Base-by-base conservation (phyloP, 2,888 invertebrate species). In the Phanerotoma sp. region DNA sequence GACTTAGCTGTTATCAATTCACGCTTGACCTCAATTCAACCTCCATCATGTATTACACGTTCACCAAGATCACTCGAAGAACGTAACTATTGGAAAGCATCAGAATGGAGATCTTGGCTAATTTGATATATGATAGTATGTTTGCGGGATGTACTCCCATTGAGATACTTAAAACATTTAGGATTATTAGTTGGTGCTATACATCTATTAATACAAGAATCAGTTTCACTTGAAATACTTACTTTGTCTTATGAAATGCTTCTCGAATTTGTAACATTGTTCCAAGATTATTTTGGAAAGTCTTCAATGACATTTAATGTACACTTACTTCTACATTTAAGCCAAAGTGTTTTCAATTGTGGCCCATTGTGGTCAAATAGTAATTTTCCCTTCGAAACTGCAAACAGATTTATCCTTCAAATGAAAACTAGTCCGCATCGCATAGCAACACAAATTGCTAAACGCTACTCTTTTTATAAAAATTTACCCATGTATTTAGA, bases 301-400 rank as follows among this genome's bases (percentile, higher is more conserved):
- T 20, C 37, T 21, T 25, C 38, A 32, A 47, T 57, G 51, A 57
- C 37, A 15, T 51, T 41, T 16, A 57, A 57, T 42, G 18, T 57
- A 18, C 57, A 50, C 35, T 7, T 40, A 10, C 46, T 48, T n/a
- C 33, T 54, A 4, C 54, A 57, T 35, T 40, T 53, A 18, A 32
- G 37, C 28, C 37, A 54, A 28, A 25, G 38, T 33, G 49, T 57
- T 5, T 20, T 40, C 7, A 50, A 46, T 25, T 42, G 35, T 13
- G 51, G 54, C 5, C 57, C 53, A 28, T 41, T 57, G 37, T 57
- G 54, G 57, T 38, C 50, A 5, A 47, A 50, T 15, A 49, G 47
- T 11, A 44, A 53, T 1, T 57, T 54, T 40, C 38, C 38, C 15
- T 57, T 57, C 32, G 54, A 57, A 41, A 46, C 32, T 41, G 42